Evolutionary conservation across 2,888 invertebrate species (phyloP), one percentile per base, ranked within the genome.

Genomic region (Stomorhina lunata): DNA sequence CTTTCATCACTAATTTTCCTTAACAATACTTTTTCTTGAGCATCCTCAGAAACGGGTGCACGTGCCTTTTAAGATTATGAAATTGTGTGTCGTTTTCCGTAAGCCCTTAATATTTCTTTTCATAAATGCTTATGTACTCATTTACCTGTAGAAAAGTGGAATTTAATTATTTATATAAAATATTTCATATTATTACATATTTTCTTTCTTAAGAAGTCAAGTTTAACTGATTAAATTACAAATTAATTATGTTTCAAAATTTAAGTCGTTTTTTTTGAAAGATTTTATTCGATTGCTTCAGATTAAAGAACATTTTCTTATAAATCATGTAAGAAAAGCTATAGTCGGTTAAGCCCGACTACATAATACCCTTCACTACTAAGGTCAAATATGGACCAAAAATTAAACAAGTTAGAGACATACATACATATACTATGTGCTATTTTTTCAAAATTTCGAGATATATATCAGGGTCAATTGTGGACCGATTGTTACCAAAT

Each of bases 1-100:
- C 71, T 79, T 75, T 82, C 71, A 79, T 66, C 72, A 75, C 59
- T 75, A 82, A 82, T 79, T 79, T 82, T 34, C 72, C 43, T 75
- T 71, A 12, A 27, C 9, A 63, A 29, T 63, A 25, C 45, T 73
- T 53, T 15, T n/a, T n/a, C n/a, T n/a, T 27, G 22, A 68, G 32
- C 17, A 29, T 57, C 45, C 20, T 27, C 2, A 4, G 66, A 15
- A 57, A 66, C 65, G 66, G 53, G 43, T 53, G 22, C 81, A 81
- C 77, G 81, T 72, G 81, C 29, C 72, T 61, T 43, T 61, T 43
- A 7, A n/a, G n/a, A 17, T n/a, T 25, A 0, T 4, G 0, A 53
- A 17, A 68, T n/a, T 29, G 32, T 68, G 59, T 40, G 20, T 17
- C 53, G 48, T 45, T 29, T 12, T 4, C 17, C n/a, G 9, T 29